Conservation (phyloP, 1,140 invertebrate species). For the Cherax quadricarinatus region DNA sequence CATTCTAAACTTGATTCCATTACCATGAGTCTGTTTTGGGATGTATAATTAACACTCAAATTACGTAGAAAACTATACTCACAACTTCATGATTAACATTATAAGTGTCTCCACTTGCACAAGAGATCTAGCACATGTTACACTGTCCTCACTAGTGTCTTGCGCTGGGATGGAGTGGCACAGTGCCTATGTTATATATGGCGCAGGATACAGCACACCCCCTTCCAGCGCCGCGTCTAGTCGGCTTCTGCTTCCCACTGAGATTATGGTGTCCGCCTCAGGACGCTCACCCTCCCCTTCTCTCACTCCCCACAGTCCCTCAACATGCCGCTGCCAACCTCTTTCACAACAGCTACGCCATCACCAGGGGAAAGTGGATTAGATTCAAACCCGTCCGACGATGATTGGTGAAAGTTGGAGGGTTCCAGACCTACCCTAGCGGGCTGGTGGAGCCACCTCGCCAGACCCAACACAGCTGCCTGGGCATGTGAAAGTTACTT, state of each 20-base stretch:
- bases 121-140: slow-evolving; percentile 46
- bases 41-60: not conserved
- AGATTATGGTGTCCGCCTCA: no score
- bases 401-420: slow-evolving; percentile 57
- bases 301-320: not conserved
- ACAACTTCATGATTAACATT: slow-evolving; percentile 39
- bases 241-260: slow-evolving; percentile 18
- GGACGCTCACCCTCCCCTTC: not conserved
- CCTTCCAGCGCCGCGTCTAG: slow-evolving; percentile 39
- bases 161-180: not conserved
- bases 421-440: not conserved
- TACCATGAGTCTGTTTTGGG: no score
- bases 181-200: no score
- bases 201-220: not conserved
- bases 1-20: no score
- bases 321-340: slow-evolving; percentile 9
- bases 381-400: slow-evolving; percentile 54
- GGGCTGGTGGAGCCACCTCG: not conserved
- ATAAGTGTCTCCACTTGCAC: not conserved
- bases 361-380: slow-evolving; percentile 53
- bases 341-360: slow-evolving; percentile 47
- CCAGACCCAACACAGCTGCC: not conserved
- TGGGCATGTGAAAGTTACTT: not conserved
- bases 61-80: slow-evolving; percentile 24
- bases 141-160: not conserved